phyloP scores from a whole-genome alignment of 1,140 invertebrate genomes.

The Tetramorium simillimum region DNA sequence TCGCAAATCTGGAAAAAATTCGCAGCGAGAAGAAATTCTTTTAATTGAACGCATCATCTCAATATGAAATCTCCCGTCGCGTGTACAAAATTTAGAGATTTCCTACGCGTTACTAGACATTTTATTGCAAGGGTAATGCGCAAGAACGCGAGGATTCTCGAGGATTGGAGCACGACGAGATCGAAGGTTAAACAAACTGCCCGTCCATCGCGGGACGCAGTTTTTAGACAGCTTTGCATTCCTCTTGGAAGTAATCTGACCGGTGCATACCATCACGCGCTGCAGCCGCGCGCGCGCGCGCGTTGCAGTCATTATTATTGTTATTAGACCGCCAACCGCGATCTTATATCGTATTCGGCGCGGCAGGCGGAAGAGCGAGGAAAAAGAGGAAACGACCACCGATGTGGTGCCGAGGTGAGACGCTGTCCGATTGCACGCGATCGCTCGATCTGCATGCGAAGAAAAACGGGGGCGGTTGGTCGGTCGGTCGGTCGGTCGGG shows the following conservation, averaged over 20 bases:
- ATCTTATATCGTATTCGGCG: conserved; percentile 19
- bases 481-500: conserved; percentile 50
- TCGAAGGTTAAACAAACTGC: conserved; percentile 49
- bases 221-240: conserved; percentile 42
- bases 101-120: neutral
- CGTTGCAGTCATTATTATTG: conserved; percentile 32
- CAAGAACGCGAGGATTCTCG: conserved; percentile 26
- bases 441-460: conserved; percentile 51
- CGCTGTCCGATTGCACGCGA: conserved; percentile 17
- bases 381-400: neutral
- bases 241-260: conserved; percentile 39
- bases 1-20: neutral
- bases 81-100: neutral
- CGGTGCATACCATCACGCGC: conserved; percentile 44
- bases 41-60: neutral
- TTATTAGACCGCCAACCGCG: conserved; percentile 32
- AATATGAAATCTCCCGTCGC: neutral
- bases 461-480: conserved; percentile 63
- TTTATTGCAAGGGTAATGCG: neutral
- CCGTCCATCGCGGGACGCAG: conserved; percentile 9
- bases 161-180: conserved; percentile 1
- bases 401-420: neutral
- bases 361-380: neutral
- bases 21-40: neutral
- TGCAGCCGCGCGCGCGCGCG: neutral